These are phyloP conservation scores for Alviniconcha strummeri DNA, from an alignment of 2,888 invertebrate genomes.

Conservation along the genomic window DNA sequence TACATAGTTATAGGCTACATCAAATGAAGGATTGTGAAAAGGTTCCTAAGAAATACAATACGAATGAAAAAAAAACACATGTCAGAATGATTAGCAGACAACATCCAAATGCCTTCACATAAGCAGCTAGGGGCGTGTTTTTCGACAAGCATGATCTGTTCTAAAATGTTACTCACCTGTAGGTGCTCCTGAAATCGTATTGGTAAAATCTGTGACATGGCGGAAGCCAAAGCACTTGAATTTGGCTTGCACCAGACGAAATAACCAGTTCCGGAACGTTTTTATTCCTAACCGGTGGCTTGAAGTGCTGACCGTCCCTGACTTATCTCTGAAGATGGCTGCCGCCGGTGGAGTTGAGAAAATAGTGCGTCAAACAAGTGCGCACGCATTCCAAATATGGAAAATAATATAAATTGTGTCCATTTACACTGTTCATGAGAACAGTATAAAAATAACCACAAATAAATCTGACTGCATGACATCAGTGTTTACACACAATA, in stretches of 20 bases:
- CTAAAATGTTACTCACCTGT: constrained; percentile 81
- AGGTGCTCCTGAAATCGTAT: constrained; percentile 99
- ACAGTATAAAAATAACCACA: background rate
- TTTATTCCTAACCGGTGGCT: constrained; percentile 52
- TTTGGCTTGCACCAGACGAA: constrained; percentile 45
- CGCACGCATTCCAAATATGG: constrained; percentile 30
- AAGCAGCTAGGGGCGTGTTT: constrained; percentile 39
- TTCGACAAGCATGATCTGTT: background rate
- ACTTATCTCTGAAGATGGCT: constrained; percentile 66
- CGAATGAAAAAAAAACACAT: background rate
- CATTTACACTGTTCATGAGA: no score
- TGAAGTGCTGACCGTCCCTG: constrained; percentile 48
- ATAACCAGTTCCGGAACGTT: constrained; percentile 34
- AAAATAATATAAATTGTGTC: background rate
- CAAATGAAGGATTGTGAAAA: no score
- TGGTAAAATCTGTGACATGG: constrained; percentile 85
- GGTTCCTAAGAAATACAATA: no score
- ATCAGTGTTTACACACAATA: no score
- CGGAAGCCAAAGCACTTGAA: constrained; percentile 40
- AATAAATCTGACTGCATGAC: background rate
- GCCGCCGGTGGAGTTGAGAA: constrained; percentile 60
- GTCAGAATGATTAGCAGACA: constrained; percentile 15
- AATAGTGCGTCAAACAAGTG: constrained; percentile 46
- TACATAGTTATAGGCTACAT: no score
- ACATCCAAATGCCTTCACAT: background rate